Conservation (phyloP, 2,888 invertebrate genomes). For the Euplagia quadripunctaria region DNA sequence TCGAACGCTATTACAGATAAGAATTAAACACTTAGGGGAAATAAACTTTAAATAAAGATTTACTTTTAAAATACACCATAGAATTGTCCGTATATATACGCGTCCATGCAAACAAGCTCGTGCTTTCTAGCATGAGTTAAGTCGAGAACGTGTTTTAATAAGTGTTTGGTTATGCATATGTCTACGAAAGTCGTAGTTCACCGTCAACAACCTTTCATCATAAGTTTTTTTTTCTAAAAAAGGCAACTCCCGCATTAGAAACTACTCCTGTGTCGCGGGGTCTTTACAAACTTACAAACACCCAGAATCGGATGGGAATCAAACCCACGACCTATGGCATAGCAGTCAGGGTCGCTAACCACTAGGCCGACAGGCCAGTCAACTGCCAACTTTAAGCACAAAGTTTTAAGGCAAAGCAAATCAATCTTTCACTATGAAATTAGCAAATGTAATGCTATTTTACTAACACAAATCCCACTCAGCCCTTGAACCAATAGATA, state of each 20-base stretch:
- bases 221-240: too few species aligned
- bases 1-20: slow-evolving; percentile 63
- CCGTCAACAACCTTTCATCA: too few species aligned
- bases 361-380: too few species aligned
- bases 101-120: not conserved
- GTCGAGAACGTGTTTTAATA: not conserved
- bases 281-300: too few species aligned
- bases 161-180: not conserved
- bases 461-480: not conserved
- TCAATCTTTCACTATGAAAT: not conserved
- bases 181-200: too few species aligned
- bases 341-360: too few species aligned
- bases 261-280: too few species aligned
- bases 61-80: not conserved
- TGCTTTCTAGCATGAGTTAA: not conserved
- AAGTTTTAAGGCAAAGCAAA: not conserved
- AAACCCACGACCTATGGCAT: too few species aligned
- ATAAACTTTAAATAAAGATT: slow-evolving; percentile 7
- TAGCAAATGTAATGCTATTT: not conserved
- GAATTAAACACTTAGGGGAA: slow-evolving; percentile 46
- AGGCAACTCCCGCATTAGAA: too few species aligned
- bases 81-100: not conserved
- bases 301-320: too few species aligned
- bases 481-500: not conserved
- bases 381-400: not conserved